Conservation (phyloP, 1,140 invertebrate species). For the Helicoverpa armigera region DNA sequence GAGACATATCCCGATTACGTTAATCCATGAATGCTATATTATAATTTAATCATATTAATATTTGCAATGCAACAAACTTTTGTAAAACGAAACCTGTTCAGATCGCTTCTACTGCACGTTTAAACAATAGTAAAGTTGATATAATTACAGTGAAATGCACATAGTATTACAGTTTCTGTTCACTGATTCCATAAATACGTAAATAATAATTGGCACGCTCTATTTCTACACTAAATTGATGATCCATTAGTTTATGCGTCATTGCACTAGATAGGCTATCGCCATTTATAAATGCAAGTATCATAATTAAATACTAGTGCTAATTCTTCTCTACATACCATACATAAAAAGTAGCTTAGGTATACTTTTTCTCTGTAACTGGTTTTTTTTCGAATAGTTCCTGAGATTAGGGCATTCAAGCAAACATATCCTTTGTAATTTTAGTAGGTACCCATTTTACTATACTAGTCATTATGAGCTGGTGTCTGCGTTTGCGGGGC, state of each 20-base stretch:
- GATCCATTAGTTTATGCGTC: constrained; percentile 9
- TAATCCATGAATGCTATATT: background rate
- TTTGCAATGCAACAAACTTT: background rate
- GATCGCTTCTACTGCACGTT: background rate
- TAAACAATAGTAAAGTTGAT: background rate
- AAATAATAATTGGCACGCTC: constrained; percentile 9
- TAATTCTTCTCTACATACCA: too few relatives aligned
- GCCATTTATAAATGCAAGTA: background rate
- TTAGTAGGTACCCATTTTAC: too few relatives aligned
- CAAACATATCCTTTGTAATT: too few relatives aligned
- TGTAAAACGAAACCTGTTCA: too few relatives aligned
- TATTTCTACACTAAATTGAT: constrained; percentile 28
- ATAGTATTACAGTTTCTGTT: constrained; percentile 16
- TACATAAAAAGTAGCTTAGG: too few relatives aligned
- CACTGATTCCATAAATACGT: constrained; percentile 3
- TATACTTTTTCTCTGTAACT: too few relatives aligned
- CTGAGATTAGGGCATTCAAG: too few relatives aligned
- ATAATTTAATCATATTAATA: background rate
- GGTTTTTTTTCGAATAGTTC: too few relatives aligned
- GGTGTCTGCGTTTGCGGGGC: too few relatives aligned
- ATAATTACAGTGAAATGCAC: background rate
- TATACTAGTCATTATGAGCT: too few relatives aligned
- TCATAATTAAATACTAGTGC: too few relatives aligned
- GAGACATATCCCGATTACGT: too few relatives aligned
- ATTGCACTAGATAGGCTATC: constrained; percentile 11